Evolutionary conservation across 2,113 vertebrate species (phyloP).

Genomic region (Ibidorhyncha struthersii): DNA sequence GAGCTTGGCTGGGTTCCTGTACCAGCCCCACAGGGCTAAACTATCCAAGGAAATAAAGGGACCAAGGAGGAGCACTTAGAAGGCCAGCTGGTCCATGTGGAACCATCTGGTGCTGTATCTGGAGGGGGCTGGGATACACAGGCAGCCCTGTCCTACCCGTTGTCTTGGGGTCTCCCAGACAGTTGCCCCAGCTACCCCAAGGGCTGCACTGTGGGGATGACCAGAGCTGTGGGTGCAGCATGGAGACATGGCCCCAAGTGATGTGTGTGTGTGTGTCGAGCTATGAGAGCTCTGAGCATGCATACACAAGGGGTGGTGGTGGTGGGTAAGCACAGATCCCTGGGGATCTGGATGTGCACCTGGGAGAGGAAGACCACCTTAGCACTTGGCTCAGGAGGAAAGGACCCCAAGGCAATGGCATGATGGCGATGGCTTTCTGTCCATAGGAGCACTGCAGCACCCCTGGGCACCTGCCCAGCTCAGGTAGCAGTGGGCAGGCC

Average conservation of each 20-base stretch:
- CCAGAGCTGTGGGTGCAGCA: background rate
- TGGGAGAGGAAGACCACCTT: background rate
- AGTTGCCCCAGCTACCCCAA: too few relatives aligned
- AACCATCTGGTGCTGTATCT: background rate
- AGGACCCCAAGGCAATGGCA: background rate
- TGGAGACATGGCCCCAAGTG: background rate
- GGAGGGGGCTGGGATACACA: background rate
- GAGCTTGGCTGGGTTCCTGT: background rate
- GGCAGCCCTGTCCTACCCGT: background rate
- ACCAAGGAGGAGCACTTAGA: background rate
- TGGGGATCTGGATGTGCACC: background rate
- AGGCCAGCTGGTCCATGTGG: background rate
- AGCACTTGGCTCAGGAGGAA: background rate
- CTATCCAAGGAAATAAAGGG: background rate
- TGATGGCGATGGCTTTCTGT: background rate
- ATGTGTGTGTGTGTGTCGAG: background rate
- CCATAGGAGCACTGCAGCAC: background rate
- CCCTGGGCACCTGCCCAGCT: rapidly evolving
- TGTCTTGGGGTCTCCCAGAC: background rate
- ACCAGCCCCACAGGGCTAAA: background rate
- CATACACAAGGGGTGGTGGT: too few relatives aligned
- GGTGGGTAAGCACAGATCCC: background rate
- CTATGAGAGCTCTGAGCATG: background rate
- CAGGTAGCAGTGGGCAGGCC: background rate
- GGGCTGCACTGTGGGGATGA: background rate